Percentiles rank a stretch among this genome's conserved stretches.
These are phyloP conservation scores for Simalia tracyae DNA, from an alignment of 2,797 vertebrate species.

Conservation along the genomic window DNA sequence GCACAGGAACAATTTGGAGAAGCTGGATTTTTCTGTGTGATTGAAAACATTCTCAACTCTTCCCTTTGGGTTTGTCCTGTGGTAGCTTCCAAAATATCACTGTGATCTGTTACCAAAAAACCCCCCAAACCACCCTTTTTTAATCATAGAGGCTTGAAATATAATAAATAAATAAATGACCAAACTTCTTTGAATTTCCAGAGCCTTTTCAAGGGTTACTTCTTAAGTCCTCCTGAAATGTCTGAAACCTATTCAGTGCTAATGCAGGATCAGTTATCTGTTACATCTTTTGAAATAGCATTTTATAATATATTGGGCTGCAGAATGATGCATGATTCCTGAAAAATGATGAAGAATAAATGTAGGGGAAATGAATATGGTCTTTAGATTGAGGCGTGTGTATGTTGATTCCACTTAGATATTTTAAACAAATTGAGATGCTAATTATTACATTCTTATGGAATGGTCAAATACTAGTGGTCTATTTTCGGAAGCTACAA, in stretches of 20 bases:
- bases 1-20: neutral
- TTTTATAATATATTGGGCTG: neutral
- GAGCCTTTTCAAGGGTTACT: neutral
- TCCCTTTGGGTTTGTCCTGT: too few species aligned
- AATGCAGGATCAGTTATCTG: neutral
- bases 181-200: neutral
- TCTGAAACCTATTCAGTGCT: neutral
- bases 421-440: neutral
- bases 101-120: too few species aligned
- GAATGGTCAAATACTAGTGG: neutral
- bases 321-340: neutral
- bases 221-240: neutral
- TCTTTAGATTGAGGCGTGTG: neutral
- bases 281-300: neutral
- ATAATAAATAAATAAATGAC: neutral
- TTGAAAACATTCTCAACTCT: too few species aligned
- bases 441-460: neutral
- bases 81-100: too few species aligned
- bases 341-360: neutral
- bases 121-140: too few species aligned
- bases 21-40: neutral
- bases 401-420: neutral
- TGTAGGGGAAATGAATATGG: neutral
- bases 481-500: neutral
- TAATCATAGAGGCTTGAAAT: neutral